Conservation (phyloP, 2,113 vertebrate genomes). For the Condylura cristata region DNA sequence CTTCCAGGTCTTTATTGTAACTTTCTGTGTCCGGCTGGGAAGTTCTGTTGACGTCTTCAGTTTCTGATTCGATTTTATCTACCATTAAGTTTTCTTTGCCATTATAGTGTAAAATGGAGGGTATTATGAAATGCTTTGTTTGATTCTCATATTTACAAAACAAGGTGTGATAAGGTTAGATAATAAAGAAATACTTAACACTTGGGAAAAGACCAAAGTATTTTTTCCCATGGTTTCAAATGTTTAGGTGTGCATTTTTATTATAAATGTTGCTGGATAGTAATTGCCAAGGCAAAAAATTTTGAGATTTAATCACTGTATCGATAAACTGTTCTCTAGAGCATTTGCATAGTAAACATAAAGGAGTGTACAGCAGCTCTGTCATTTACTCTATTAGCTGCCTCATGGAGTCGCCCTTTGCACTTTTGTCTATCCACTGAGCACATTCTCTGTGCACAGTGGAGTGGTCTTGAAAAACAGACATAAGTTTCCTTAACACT, state of each 20-base stretch:
- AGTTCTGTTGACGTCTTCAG: neutral
- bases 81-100: neutral
- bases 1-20: neutral
- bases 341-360: neutral
- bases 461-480: neutral
- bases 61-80: neutral
- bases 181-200: neutral
- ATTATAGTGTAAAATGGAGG: neutral
- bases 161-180: neutral
- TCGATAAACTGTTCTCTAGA: neutral
- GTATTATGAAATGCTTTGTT: constrained; percentile 31
- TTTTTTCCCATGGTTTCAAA: neutral
- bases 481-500: neutral
- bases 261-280: neutral
- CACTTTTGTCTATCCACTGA: neutral
- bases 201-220: neutral
- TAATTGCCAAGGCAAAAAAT: constrained; percentile 18
- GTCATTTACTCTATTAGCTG: neutral
- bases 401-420: neutral
- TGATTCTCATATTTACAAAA: neutral
- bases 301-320: neutral
- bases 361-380: neutral
- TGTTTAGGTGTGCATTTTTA: constrained; percentile 28
- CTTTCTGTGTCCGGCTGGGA: neutral
- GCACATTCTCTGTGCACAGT: neutral